Base-by-base conservation (phyloP, 1,140 invertebrate genomes). In the Xylocopa sonorina region DNA sequence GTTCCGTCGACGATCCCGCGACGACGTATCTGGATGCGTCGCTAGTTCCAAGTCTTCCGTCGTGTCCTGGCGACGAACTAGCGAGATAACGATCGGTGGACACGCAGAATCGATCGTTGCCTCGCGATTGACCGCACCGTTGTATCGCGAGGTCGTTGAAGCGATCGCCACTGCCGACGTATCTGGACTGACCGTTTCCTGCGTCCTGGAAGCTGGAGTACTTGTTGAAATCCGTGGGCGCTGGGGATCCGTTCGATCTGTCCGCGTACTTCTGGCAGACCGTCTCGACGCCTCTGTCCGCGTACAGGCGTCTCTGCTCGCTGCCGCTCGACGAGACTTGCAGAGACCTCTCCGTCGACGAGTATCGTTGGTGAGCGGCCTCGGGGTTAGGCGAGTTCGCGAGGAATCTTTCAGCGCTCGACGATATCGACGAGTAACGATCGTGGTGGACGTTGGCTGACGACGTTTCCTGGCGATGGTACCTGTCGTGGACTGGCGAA, bases 91-190 rank as follows among this genome's bases (percentile, higher is more conserved):
- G 82, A 50, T 92, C 91, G 51, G 38, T 79, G n/a, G 86, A 72
- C 27, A 60, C 53, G 34, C 75, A 78, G 51, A 80, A 90, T 90
- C 93, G 91, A 84, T 93, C 91, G 78, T 87, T 90, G 87, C 91
- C 81, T 84, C 91, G 92, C 92, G 90, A 90, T 88, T 94, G 94
- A 82, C 90, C 93, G 88, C 93, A 93, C 27, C 92, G 89, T 73
- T 93, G 91, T 51, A 92, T 72, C 84, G 92, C 88, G 89, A 94
- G 87, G 82, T 94, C 94, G 89, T 92, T 78, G 77, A 78, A 78
- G 27, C 77, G 68, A 50, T 78, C 77, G n/a, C 21, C 18, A n/a
- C 34, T 34, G 21, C 46, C 10, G 58, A 63, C 91, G 81, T 89
- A 91, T 71, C 85, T 79, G 10, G 76, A 72, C 62, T 88, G 89